Percentiles rank a stretch among this genome's conserved stretches.
Conservation (phyloP, 1,140 invertebrate species). For the Bombus polaris region DNA sequence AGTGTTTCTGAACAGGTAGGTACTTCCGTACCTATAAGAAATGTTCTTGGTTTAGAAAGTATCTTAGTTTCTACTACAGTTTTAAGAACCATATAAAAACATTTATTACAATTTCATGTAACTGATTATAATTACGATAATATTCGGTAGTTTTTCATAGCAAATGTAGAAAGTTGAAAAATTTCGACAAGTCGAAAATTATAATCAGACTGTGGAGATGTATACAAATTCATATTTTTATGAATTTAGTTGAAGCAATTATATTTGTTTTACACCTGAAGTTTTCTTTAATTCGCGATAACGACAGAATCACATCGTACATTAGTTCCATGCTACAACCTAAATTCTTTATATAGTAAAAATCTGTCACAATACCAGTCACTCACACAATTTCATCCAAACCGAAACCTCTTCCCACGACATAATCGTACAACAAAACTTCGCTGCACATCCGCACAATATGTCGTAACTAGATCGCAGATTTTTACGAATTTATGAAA, state of each 20-base stretch:
- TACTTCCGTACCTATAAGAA: too few species aligned
- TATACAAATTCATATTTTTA: not conserved
- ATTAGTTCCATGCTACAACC: too few species aligned
- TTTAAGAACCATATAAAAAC: not conserved
- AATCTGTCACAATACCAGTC: too few species aligned
- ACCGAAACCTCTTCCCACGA: not conserved
- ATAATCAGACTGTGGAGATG: not conserved
- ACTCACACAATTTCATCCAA: too few species aligned
- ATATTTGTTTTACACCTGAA: not conserved
- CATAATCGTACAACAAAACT: not conserved
- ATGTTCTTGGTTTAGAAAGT: not conserved
- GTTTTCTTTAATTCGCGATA: not conserved
- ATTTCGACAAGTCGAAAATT: not conserved
- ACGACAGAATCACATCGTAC: too few species aligned
- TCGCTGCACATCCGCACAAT: not conserved
- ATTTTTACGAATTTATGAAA: too few species aligned
- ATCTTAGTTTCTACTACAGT: not conserved
- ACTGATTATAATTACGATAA: too few species aligned
- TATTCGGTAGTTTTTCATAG: not conserved
- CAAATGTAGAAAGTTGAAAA: not conserved
- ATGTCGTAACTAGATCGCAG: too few species aligned
- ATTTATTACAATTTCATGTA: too few species aligned
- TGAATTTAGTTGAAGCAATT: not conserved
- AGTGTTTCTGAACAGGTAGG: not conserved
- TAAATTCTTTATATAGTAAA: too few species aligned